phyloP scores from a whole-genome alignment of 2,888 invertebrate genomes.

The Ethmia dodecea region DNA sequence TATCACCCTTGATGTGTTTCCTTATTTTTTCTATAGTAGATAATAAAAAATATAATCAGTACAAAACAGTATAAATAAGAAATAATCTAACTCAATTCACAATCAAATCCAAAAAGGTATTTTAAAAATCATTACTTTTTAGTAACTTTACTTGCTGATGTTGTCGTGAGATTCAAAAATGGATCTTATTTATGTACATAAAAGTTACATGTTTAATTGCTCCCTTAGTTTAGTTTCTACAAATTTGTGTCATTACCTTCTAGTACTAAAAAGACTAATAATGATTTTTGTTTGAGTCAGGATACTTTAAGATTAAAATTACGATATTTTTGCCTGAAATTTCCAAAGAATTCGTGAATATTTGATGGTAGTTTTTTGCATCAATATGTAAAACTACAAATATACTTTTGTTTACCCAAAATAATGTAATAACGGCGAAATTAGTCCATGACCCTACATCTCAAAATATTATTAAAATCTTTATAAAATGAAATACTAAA shows the following conservation, averaged over 20 bases:
- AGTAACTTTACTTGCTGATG: not conserved
- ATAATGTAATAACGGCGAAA: no score
- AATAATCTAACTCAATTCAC: slow-evolving; percentile 36
- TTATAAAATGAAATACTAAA: no score
- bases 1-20: no score
- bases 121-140: not conserved
- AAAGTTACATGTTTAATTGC: slow-evolving; percentile 55
- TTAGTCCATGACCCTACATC: no score
- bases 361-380: no score
- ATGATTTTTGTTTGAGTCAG: slow-evolving; percentile 1
- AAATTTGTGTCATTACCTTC: slow-evolving; percentile 38
- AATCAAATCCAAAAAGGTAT: slow-evolving; percentile 32
- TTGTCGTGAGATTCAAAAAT: slow-evolving; percentile 29
- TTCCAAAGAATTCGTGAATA: no score
- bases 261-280: slow-evolving; percentile 22
- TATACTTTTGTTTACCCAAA: no score
- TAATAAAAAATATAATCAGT: no score
- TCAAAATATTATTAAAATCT: no score
- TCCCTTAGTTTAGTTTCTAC: slow-evolving; percentile 71
- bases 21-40: no score
- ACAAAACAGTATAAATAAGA: no score
- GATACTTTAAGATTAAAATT: slow-evolving; percentile 7
- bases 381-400: no score
- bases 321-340: slow-evolving; percentile 6
- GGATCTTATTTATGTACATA: slow-evolving; percentile 40